Base-by-base conservation (phyloP, 2,113 vertebrate species). In the Rhea pennata region DNA sequence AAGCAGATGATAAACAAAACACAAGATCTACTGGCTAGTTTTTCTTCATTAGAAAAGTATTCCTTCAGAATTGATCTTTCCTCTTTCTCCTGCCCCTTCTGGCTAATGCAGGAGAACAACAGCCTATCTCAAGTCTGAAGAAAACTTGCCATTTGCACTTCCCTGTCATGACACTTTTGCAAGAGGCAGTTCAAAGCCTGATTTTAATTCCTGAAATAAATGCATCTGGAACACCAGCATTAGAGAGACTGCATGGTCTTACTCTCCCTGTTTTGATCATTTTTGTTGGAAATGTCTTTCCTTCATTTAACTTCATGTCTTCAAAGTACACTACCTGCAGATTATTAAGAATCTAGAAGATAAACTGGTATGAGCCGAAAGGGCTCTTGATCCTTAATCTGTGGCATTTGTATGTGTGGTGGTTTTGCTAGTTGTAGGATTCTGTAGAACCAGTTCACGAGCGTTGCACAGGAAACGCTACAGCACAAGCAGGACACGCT, bases 401-500 rank as follows among this genome's bases (percentile, higher is more conserved):
- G 65, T 22, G 58, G 22, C 4, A 1, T 26, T 70, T 21, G 70
- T 54, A 3, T 12, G 1, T 2, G 2, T 6, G 36, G 90, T 19
- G 90, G 50, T 58, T 71, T 10, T 46, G 19, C 21, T 20, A 6
- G 44, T 23, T 17, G 65, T 1, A 10, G 87, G 77, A 1, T 62
- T 83, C n/a, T 51, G 88, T 72, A 78, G 73, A 33, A 74, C 53
- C 78, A 51, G 73, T 61, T n/a, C 27, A 72, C 13, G 77, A 77
- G 72, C 2, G 44, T 27, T 6, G 3, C 0, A 21, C 23, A 67
- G 44, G 6, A 66, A 61, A 44, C 31, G 7, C 0, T 10, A 3
- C 0, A 26, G 80, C 31, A 33, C 23, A 0, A 19, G 84, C 48
- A 62, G 73, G n/a, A 39, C 20, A 10, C 20, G 78, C 74, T 59